Percentiles rank a stretch among this genome's conserved stretches.
phyloP scores from a whole-genome alignment of 1,140 invertebrate species.

The Musca domestica region DNA sequence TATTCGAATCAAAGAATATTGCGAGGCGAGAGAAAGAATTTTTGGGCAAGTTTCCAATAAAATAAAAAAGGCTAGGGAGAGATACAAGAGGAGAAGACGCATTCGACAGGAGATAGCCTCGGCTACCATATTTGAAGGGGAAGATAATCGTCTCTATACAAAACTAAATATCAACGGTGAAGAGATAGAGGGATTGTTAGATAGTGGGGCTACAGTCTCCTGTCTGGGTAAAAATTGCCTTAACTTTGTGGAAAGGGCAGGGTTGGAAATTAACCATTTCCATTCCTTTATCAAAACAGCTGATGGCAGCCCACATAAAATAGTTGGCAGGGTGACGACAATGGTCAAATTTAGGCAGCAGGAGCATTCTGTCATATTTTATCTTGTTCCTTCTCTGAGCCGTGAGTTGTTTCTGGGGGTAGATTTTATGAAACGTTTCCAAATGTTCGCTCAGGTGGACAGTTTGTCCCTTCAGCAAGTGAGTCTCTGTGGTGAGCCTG shows the following conservation, averaged over 20 bases:
- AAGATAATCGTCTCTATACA: neutral
- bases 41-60: neutral
- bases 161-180: neutral
- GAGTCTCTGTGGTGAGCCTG: neutral
- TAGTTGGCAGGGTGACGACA: neutral
- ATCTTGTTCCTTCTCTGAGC: no score
- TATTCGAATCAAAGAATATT: neutral
- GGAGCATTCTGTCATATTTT: neutral
- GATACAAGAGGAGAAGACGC: no score
- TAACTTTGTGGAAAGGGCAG: no score
- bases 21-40: neutral
- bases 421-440: neutral
- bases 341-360: neutral
- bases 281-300: no score
- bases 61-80: neutral
- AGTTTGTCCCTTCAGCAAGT: neutral
- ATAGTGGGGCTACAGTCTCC: no score
- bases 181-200: neutral
- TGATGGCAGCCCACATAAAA: neutral
- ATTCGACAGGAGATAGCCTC: no score
- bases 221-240: no score
- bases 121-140: neutral
- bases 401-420: no score
- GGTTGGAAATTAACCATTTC: no score
- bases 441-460: neutral